phyloP scores from a whole-genome alignment of 2,113 vertebrate genomes.

The Charina bottae region DNA sequence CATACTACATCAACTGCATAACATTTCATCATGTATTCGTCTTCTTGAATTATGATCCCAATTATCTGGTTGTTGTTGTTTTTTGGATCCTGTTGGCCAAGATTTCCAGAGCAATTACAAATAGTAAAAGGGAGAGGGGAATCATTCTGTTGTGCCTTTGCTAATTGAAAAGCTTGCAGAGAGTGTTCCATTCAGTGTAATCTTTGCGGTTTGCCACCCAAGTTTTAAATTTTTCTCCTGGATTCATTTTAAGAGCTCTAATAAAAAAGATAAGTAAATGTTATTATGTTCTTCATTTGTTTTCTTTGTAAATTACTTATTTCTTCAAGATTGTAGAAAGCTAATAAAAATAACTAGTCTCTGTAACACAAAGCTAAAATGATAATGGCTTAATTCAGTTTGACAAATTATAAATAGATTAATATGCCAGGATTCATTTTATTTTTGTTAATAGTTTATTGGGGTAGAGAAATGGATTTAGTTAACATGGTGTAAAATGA shows the following conservation, averaged over 20 bases:
- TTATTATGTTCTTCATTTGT: not conserved
- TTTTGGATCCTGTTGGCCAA: not conserved
- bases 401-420: not conserved
- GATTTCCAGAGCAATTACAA: not conserved
- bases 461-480: not conserved
- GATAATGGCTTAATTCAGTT: not conserved
- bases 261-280: not conserved
- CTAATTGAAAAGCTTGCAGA: not conserved
- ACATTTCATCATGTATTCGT: not conserved
- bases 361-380: not conserved
- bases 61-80: not conserved
- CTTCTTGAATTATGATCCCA: too few relatives aligned
- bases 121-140: not conserved
- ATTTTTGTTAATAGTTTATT: not conserved
- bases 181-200: not conserved
- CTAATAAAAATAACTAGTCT: not conserved
- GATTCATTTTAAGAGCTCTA: not conserved
- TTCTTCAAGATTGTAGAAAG: not conserved
- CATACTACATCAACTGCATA: not conserved
- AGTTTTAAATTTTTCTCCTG: not conserved
- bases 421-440: not conserved
- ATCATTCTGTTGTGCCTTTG: not conserved
- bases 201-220: too few relatives aligned
- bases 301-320: not conserved
- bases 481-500: not conserved